These are phyloP conservation scores for Leptinotarsa defecta DNA, from an alignment of 1,140 invertebrate species.

Conservation along the genomic window DNA sequence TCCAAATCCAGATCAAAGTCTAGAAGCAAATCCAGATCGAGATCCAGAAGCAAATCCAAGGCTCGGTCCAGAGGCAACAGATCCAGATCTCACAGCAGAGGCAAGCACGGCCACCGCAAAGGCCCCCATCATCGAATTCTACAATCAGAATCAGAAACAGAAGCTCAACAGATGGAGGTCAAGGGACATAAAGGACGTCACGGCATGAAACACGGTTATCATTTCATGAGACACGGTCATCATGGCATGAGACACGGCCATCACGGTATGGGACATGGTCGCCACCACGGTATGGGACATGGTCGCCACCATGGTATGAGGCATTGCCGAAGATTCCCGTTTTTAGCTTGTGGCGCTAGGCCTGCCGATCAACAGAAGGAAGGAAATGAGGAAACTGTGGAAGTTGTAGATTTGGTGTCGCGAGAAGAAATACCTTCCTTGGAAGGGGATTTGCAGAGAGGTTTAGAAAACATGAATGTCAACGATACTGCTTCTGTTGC, in stretches of 20 bases:
- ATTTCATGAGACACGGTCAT: background rate
- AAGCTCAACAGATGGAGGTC: background rate
- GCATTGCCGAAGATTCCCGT: background rate
- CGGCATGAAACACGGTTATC: background rate
- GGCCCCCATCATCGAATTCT: background rate
- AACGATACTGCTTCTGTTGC: background rate
- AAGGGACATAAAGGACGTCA: background rate
- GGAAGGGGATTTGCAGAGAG: background rate
- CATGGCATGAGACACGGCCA: background rate
- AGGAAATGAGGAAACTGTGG: background rate
- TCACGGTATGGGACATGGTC: background rate
- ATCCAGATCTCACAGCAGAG: background rate
- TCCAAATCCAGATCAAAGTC: conserved; percentile 1
- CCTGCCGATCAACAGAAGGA: background rate
- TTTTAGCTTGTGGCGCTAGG: background rate
- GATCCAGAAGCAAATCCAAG: background rate
- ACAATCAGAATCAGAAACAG: too few species aligned
- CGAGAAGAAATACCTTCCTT: background rate
- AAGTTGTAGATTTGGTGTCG: background rate
- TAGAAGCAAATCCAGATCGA: background rate
- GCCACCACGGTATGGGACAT: background rate
- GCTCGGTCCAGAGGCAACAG: background rate
- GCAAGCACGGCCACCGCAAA: background rate
- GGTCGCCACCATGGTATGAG: background rate
- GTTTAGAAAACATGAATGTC: background rate